Conservation (phyloP, 2,888 invertebrate genomes). For the Nineta flava region DNA sequence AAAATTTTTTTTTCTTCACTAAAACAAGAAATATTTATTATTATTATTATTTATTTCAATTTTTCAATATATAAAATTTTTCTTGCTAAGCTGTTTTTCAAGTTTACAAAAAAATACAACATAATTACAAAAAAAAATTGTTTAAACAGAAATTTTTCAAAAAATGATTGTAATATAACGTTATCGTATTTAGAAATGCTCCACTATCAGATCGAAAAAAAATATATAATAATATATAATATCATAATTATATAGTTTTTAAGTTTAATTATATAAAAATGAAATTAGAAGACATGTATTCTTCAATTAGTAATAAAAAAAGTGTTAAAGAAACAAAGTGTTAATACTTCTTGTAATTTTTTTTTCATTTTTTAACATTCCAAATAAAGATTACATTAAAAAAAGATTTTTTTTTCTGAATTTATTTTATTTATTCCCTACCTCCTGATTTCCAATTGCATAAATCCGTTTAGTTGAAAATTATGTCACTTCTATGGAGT, state of each 20-base stretch:
- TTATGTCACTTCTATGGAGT: too few relatives aligned
- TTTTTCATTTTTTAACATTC: not conserved
- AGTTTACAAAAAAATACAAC: not conserved
- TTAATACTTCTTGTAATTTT: constrained; percentile 5
- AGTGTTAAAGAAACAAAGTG: constrained; percentile 7
- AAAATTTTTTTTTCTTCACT: too few relatives aligned
- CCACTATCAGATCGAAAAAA: constrained; percentile 4
- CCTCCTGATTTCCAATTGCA: too few relatives aligned
- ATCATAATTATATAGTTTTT: constrained; percentile 1
- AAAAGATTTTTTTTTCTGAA: not conserved
- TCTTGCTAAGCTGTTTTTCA: not conserved
- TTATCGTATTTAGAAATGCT: not conserved
- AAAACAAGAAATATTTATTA: not conserved
- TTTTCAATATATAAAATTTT: not conserved
- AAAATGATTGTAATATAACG: not conserved
- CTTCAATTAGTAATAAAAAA: constrained; percentile 8
- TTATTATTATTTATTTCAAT: not conserved
- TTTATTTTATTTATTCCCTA: not conserved
- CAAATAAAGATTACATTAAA: not conserved
- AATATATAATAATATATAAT: constrained; percentile 5
- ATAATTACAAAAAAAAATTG: not conserved
- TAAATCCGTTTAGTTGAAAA: too few relatives aligned
- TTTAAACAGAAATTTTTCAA: not conserved
- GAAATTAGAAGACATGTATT: constrained; percentile 8
- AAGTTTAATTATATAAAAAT: constrained; percentile 5